Conservation (phyloP, 2,888 invertebrate genomes). For the Acronicta leporina region DNA sequence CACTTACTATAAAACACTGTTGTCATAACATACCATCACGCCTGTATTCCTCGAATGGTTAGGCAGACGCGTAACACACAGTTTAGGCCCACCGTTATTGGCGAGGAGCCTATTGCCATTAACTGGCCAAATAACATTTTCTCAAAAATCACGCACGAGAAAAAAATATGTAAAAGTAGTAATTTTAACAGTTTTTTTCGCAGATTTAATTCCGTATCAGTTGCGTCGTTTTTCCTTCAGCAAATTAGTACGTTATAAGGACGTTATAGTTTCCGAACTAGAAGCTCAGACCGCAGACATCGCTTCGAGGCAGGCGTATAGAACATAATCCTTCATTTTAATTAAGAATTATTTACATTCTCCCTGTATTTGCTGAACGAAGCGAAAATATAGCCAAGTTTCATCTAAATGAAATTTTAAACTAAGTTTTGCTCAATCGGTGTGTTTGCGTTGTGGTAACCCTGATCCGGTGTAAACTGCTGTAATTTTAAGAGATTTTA, state of each 20-base stretch:
- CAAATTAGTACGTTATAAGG: conserved; percentile 16
- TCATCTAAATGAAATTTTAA: conserved; percentile 57
- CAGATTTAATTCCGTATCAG: background rate
- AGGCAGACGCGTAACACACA: too few species aligned
- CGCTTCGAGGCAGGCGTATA: conserved; percentile 29
- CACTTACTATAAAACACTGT: too few species aligned
- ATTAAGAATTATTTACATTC: conserved; percentile 61
- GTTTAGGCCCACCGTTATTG: too few species aligned
- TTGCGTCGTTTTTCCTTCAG: background rate
- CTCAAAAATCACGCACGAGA: too few species aligned
- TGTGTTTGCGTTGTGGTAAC: conserved; percentile 41
- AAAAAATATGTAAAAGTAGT: too few species aligned
- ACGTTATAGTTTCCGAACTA: conserved; percentile 46
- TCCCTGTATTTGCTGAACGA: conserved; percentile 49
- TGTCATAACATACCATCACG: too few species aligned
- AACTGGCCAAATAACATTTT: too few species aligned
- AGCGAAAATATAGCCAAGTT: conserved; percentile 54
- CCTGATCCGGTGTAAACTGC: background rate
- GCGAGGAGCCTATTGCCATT: too few species aligned
- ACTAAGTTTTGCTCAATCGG: conserved; percentile 39
- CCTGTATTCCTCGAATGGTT: too few species aligned
- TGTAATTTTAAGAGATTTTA: too few species aligned
- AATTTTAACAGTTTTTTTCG: background rate
- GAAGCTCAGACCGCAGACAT: conserved; percentile 49
- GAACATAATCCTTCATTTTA: conserved; percentile 56